phyloP scores from a whole-genome alignment of 2,888 invertebrate species.

The Venustoraphidia nigricollis region DNA sequence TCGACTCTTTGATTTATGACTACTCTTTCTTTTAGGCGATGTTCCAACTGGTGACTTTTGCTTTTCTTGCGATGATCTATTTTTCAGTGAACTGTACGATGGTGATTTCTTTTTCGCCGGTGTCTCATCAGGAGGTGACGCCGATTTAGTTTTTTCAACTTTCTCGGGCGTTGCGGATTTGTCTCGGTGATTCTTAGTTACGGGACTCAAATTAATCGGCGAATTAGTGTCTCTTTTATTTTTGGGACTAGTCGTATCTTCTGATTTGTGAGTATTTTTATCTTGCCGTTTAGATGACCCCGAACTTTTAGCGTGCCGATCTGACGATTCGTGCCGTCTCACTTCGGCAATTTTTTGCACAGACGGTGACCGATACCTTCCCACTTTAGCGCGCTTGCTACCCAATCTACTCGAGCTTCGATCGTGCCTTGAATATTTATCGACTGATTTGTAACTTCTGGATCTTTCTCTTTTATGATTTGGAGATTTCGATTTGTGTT shows the following conservation, averaged over 20 bases:
- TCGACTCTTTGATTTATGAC: no score
- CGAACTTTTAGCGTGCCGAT: background rate
- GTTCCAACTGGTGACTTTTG: no score
- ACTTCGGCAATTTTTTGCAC: no score
- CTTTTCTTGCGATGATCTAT: no score
- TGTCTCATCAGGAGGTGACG: constrained; percentile 10
- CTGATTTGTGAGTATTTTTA: constrained; percentile 5
- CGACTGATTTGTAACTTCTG: constrained; percentile 5
- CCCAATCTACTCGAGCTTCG: background rate
- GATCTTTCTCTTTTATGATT: background rate
- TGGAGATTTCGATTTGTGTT: background rate
- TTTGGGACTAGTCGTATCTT: constrained; percentile 1
- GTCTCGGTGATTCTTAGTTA: background rate
- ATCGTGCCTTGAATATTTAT: background rate
- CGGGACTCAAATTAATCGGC: constrained; percentile 1
- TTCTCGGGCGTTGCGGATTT: constrained; percentile 7
- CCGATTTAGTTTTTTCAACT: constrained; percentile 1
- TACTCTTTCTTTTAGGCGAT: no score
- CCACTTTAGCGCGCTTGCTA: background rate
- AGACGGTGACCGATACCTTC: no score
- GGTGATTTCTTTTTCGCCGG: no score
- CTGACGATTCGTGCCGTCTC: background rate
- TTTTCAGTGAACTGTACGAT: no score
- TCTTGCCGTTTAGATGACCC: background rate
- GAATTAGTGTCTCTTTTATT: background rate